Evolutionary conservation across 2,797 vertebrate species (phyloP).

Genomic region (Eulemur mongoz): DNA sequence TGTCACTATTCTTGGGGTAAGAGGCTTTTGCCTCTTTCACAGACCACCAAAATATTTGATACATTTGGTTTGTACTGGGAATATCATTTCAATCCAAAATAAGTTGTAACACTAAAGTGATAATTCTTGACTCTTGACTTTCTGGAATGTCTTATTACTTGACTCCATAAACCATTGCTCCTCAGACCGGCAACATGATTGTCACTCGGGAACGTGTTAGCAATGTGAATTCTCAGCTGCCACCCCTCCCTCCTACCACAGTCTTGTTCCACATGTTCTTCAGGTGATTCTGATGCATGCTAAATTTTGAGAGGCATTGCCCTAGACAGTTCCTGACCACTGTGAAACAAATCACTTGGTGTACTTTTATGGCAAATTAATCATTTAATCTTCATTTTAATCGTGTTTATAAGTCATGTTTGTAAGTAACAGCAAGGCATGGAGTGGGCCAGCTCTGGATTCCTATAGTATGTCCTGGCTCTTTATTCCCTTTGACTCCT

Average conservation of each 20-base stretch:
- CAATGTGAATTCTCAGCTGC: background rate
- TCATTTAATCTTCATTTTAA: background rate
- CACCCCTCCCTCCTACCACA: too few relatives aligned
- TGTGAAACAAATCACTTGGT: background rate
- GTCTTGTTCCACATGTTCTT: background rate
- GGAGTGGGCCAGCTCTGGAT: background rate
- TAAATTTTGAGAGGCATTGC: background rate
- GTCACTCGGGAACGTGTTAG: background rate
- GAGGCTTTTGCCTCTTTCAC: background rate
- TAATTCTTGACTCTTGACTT: constrained; percentile 18
- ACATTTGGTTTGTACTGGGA: background rate
- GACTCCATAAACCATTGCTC: background rate
- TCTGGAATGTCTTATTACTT: background rate
- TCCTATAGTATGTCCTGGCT: background rate
- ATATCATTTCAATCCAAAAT: constrained; percentile 37
- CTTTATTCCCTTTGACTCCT: background rate
- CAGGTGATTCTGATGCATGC: background rate
- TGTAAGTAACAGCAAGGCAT: background rate
- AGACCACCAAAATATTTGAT: background rate
- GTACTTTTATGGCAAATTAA: constrained; percentile 16
- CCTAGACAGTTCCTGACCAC: background rate
- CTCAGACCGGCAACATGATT: background rate
- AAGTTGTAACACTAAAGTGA: background rate
- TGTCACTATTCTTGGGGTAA: background rate
- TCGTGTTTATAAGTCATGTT: background rate